These are phyloP conservation scores for Notothenia coriiceps DNA, from an alignment of 2,113 vertebrate species.

Conservation along the genomic window DNA sequence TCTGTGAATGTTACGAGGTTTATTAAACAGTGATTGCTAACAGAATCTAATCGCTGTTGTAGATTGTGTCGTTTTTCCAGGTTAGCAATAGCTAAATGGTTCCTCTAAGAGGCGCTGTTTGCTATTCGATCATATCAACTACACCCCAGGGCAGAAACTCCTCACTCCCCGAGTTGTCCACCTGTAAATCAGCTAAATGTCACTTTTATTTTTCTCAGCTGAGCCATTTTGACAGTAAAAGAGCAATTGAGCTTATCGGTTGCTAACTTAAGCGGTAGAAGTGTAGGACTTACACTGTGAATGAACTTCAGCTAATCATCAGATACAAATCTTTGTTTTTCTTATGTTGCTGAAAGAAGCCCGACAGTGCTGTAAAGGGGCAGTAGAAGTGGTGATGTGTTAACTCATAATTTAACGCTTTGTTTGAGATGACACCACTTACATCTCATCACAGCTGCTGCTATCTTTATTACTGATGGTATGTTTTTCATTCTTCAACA, in stretches of 20 bases:
- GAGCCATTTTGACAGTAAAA: slow-evolving; percentile 6
- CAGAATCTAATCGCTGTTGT: not conserved
- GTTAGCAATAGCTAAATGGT: slow-evolving; percentile 21
- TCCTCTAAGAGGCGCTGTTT: slow-evolving; percentile 56
- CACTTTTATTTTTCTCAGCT: not conserved
- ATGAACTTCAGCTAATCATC: not conserved
- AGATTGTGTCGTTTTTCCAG: not conserved
- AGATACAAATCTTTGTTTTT: not conserved
- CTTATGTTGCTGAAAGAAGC: not conserved
- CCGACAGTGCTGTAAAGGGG: not conserved
- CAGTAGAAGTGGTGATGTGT: not conserved
- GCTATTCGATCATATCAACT: not conserved
- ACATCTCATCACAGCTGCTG: not conserved
- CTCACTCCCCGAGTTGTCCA: not conserved
- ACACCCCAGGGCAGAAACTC: not conserved
- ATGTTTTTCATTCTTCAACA: not conserved
- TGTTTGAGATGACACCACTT: no score
- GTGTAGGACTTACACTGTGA: not conserved
- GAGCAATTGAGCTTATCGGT: not conserved
- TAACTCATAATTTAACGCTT: no score
- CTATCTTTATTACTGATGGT: not conserved
- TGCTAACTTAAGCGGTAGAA: not conserved
- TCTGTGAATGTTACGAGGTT: not conserved
- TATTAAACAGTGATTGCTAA: not conserved
- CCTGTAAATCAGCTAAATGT: slow-evolving; percentile 5